These are phyloP conservation scores for Pyrgilauda ruficollis DNA, from an alignment of 2,113 vertebrate species.

Conservation along the genomic window DNA sequence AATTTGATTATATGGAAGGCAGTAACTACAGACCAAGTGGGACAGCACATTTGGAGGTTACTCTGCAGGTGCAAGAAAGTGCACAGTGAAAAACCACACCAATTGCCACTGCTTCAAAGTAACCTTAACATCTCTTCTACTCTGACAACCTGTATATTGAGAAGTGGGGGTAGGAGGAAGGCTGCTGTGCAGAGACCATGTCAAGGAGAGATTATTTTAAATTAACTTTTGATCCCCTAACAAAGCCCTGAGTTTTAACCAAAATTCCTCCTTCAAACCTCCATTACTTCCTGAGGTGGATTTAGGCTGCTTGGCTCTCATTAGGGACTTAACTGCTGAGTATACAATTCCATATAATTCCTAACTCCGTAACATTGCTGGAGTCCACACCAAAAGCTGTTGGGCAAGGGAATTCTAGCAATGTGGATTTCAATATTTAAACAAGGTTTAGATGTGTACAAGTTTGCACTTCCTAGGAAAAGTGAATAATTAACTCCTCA, in stretches of 20 bases:
- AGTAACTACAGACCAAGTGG: background rate
- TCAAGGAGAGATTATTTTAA: background rate
- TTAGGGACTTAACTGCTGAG: slow-evolving; percentile 11
- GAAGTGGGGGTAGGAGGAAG: background rate
- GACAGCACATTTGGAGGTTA: background rate
- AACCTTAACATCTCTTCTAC: background rate
- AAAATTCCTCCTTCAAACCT: background rate
- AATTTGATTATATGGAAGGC: background rate
- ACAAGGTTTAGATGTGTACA: background rate
- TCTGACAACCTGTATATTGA: background rate
- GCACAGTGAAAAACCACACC: background rate
- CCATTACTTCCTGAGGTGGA: background rate
- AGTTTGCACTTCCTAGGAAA: background rate
- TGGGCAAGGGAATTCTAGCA: background rate
- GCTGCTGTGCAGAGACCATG: background rate
- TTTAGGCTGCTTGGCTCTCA: background rate
- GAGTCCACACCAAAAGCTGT: background rate
- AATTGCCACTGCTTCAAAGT: background rate
- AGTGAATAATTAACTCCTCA: slow-evolving; percentile 42
- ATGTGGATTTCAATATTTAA: slow-evolving; percentile 35
- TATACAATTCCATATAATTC: background rate
- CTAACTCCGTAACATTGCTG: background rate
- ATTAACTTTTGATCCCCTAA: slow-evolving; percentile 43
- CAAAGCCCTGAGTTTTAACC: background rate
- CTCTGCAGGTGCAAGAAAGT: background rate